Evolutionary conservation across 2,113 vertebrate genomes (phyloP), one percentile per base, ranked within the genome.

Genomic region (Vulpes ferrilata): DNA sequence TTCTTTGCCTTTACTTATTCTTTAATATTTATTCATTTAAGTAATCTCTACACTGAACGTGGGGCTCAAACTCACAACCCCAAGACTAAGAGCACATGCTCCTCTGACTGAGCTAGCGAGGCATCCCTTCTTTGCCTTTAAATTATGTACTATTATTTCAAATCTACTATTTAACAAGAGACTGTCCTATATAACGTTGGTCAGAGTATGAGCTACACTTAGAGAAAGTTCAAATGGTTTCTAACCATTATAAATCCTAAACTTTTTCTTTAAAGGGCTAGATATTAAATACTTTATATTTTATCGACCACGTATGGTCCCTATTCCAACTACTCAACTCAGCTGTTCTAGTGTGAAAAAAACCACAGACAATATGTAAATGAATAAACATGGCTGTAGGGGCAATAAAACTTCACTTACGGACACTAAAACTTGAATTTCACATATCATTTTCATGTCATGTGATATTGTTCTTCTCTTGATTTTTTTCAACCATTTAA

Each of bases 141-240:
- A 60, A n/a, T 64, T 32, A 88, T 57, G 16, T 53, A 19, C 64
- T 60, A 81, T 88, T 60, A 82, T 43, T 62, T 80, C 43, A 20
- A 86, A 62, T 73, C 20, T 73, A 83, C 38, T 91, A 74, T 65
- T 87, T 67, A 86, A 85, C 30, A 96, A 67, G 48, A 55, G 32
- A 60, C 16, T 88, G 51, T 73, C 20, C 20, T 76, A 19, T 53
- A 73, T 53, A 32, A 83, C 2, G 59, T 59, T 22, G 8, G 7
- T 81, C 59, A 38, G 25, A 71, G 43, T 73, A 67, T 16, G 12
- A 88, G 57, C 2, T 69, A 25, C 23, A 83, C 3, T 7, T 89
- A 32, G 95, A 59, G 5, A 95, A 95, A 92, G 11, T 3, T 69
- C 10, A 3, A 87, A 86, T n/a, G 12, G 91, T 76, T 59, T 86